These are phyloP conservation scores for Zophobas morio DNA, from an alignment of 1,140 invertebrate species.

Conservation along the genomic window DNA sequence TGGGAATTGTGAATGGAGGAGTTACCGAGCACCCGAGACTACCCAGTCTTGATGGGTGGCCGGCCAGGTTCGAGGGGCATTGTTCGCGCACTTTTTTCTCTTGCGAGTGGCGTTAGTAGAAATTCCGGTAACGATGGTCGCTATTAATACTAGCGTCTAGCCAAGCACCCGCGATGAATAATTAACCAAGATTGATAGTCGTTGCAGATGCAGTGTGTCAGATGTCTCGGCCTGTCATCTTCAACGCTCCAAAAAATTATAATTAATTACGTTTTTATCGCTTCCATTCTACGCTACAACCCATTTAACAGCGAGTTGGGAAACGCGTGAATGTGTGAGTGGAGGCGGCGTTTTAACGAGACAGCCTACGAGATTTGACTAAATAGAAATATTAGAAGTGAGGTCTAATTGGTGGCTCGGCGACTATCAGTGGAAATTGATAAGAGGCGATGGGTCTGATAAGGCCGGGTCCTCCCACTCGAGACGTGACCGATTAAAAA, in stretches of 20 bases:
- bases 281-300: slow-evolving; percentile 14
- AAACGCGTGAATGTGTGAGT: not conserved
- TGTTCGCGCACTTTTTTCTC: too few relatives aligned
- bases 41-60: too few relatives aligned
- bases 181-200: slow-evolving; percentile 37
- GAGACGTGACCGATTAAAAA: too few relatives aligned
- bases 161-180: slow-evolving; percentile 15
- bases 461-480: too few relatives aligned
- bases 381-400: not conserved
- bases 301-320: slow-evolving; percentile 8
- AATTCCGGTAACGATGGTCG: too few relatives aligned
- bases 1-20: slow-evolving; percentile 24
- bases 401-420: not conserved
- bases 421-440: too few relatives aligned
- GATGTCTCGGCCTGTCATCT: slow-evolving; percentile 20
- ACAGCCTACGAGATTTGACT: not conserved
- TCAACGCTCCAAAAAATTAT: slow-evolving; percentile 22
- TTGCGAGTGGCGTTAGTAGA: too few relatives aligned
- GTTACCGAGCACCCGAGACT: too few relatives aligned
- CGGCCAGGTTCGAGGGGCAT: too few relatives aligned
- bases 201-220: slow-evolving; percentile 21
- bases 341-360: slow-evolving; percentile 7
- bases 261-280: slow-evolving; percentile 31
- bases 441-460: too few relatives aligned
- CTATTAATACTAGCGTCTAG: too few relatives aligned